Percentiles rank a stretch among this genome's conserved stretches.
These are phyloP conservation scores for Hydrotaea cyrtoneurina DNA, from an alignment of 2,888 invertebrate genomes.

Conservation along the genomic window DNA sequence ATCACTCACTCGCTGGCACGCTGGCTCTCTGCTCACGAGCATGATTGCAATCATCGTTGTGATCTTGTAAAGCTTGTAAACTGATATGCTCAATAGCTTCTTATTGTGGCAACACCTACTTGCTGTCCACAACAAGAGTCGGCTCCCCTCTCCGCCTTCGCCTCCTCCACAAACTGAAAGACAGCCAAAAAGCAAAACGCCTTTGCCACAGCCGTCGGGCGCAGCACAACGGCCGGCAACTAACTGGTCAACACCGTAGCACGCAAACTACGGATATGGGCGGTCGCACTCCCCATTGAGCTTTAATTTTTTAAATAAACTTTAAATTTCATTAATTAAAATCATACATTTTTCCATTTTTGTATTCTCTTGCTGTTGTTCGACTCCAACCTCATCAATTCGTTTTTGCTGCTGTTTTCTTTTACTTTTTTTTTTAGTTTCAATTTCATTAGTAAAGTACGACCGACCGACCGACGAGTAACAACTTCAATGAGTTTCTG, in stretches of 20 bases:
- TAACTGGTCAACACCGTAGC: neutral
- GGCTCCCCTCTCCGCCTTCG: constrained; percentile 27
- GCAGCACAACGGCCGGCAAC: neutral
- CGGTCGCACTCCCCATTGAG: constrained; percentile 67
- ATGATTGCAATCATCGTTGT: constrained; percentile 61
- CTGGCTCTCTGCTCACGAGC: constrained; percentile 18
- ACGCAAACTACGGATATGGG: constrained; percentile 68
- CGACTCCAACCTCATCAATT: neutral
- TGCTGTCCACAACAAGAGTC: constrained; percentile 38
- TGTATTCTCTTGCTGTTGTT: neutral
- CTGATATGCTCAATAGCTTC: constrained; percentile 68
- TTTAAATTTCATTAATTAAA: constrained; percentile 70
- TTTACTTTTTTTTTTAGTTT: neutral
- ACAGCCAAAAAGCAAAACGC: neutral
- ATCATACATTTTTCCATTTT: constrained; percentile 59
- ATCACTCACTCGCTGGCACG: neutral
- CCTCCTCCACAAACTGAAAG: constrained; percentile 10
- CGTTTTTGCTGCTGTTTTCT: neutral
- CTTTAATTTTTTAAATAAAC: constrained; percentile 71
- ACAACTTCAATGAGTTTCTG: constrained; percentile 11
- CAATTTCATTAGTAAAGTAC: neutral
- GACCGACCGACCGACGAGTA: neutral
- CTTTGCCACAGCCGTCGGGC: constrained; percentile 5
- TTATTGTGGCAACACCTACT: constrained; percentile 63
- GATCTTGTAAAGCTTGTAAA: constrained; percentile 68